Evolutionary conservation across 1,140 invertebrate species (phyloP).

Genomic region (Drosophila ohnishii): DNA sequence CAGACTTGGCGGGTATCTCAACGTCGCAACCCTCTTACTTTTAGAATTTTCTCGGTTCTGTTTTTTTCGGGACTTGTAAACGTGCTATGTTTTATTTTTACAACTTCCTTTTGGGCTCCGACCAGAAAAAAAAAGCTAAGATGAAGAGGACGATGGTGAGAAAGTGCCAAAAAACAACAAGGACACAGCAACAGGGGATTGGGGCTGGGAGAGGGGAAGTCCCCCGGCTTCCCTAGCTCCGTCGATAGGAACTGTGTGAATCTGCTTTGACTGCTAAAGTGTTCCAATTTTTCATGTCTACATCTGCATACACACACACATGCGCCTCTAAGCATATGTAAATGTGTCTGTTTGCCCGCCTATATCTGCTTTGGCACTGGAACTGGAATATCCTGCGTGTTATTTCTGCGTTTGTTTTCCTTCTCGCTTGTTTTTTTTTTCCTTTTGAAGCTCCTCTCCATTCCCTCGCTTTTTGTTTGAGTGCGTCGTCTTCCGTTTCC

Average conservation of each 20-base stretch:
- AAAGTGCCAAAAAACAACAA: conserved; percentile 75
- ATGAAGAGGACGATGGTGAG: conserved; percentile 55
- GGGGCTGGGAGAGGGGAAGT: neutral
- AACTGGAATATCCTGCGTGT: conserved; percentile 48
- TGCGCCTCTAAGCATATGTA: conserved; percentile 29
- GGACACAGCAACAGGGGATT: conserved; percentile 23
- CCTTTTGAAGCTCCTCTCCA: conserved; percentile 8
- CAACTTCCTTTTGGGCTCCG: conserved; percentile 58
- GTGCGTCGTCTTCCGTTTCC: conserved; percentile 77
- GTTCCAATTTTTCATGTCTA: conserved; percentile 77
- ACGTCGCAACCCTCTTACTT: conserved; percentile 12
- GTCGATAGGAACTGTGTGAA: conserved; percentile 44
- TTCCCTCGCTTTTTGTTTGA: conserved; percentile 45
- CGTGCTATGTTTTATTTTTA: conserved; percentile 79
- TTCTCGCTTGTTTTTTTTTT: conserved; percentile 32
- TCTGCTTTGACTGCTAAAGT: conserved; percentile 74
- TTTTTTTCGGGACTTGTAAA: conserved; percentile 61
- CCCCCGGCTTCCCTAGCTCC: neutral
- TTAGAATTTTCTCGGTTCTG: neutral
- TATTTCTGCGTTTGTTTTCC: conserved; percentile 41
- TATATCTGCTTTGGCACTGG: conserved; percentile 49
- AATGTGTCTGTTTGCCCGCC: conserved; percentile 37
- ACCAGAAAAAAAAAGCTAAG: conserved; percentile 19
- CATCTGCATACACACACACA: conserved; percentile 61
- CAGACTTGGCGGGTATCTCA: conserved; percentile 24